phyloP scores from a whole-genome alignment of 2,113 vertebrate species.

The Sarotherodon lohbergeri region DNA sequence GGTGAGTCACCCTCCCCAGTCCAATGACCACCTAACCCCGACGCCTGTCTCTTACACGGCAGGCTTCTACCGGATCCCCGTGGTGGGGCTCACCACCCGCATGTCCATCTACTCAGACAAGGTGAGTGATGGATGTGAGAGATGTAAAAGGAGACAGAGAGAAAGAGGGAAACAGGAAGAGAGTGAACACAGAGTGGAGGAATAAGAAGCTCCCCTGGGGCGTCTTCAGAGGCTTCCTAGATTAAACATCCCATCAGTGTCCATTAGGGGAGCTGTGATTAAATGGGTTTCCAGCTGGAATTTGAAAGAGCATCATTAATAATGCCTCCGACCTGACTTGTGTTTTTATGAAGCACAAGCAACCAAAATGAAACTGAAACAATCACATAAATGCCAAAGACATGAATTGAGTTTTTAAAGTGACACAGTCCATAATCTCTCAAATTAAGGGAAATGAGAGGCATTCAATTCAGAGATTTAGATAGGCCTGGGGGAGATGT shows the following conservation, averaged over 20 bases:
- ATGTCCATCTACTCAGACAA: conserved; percentile 99
- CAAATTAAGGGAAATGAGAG: not conserved
- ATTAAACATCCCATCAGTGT: conserved; percentile 54
- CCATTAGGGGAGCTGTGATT: conserved; percentile 55
- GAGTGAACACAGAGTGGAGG: not conserved
- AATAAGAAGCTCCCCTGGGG: conserved; percentile 29
- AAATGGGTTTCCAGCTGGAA: conserved; percentile 46
- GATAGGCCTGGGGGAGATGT: not conserved
- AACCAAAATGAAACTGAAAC: conserved; percentile 17
- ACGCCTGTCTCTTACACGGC: conserved; percentile 98
- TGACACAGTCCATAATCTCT: not conserved
- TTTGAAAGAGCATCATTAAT: conserved; percentile 49
- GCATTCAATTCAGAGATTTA: not conserved
- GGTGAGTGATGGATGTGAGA: conserved; percentile 69
- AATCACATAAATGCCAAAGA: not conserved
- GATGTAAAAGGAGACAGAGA: not conserved
- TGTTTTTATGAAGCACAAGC: conserved; percentile 7
- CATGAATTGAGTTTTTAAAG: not conserved
- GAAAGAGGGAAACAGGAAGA: not conserved
- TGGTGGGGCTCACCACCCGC: conserved; percentile 93
- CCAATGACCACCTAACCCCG: conserved; percentile 96
- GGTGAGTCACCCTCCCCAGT: conserved; percentile 96
- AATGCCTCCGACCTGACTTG: conserved; percentile 15
- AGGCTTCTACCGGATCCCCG: conserved; percentile 98
- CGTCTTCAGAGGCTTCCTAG: conserved; percentile 25